Conservation (phyloP, 2,888 invertebrate species). For the Stegophylla sp. region DNA sequence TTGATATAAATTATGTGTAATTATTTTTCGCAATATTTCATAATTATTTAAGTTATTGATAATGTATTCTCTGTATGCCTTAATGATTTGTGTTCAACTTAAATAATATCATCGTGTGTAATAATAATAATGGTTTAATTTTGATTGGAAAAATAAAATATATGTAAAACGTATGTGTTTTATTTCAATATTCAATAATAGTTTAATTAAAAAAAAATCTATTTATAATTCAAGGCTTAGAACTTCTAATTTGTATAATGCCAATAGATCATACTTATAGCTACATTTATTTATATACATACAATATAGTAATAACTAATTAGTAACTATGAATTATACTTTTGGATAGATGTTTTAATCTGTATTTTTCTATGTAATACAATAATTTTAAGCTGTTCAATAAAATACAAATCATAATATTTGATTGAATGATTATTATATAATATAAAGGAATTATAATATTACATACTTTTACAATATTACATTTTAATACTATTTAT, state of each 20-base stretch:
- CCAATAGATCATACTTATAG: not conserved
- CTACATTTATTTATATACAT: not conserved
- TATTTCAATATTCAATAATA: not conserved
- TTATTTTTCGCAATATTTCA: slow-evolving; percentile 11
- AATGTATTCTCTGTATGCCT: not conserved
- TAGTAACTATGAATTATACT: not conserved
- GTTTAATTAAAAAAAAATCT: too few relatives aligned
- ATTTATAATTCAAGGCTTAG: not conserved
- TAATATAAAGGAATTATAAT: slow-evolving; percentile 15
- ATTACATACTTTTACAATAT: slow-evolving; percentile 7
- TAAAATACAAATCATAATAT: slow-evolving; percentile 19
- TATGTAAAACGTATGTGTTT: not conserved
- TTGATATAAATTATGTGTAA: slow-evolving; percentile 8
- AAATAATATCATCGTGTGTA: not conserved
- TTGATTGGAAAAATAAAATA: not conserved
- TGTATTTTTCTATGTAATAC: not conserved
- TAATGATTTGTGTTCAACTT: slow-evolving; percentile 8
- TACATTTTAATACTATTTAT: slow-evolving; percentile 1
- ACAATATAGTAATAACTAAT: not conserved
- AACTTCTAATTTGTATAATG: not conserved
- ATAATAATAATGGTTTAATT: not conserved
- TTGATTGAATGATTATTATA: not conserved
- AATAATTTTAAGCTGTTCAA: slow-evolving; percentile 4
- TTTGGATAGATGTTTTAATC: not conserved
- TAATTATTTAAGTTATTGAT: slow-evolving; percentile 7